Base-by-base conservation (phyloP, 2,888 invertebrate genomes). In the Palloptera scutellata region DNA sequence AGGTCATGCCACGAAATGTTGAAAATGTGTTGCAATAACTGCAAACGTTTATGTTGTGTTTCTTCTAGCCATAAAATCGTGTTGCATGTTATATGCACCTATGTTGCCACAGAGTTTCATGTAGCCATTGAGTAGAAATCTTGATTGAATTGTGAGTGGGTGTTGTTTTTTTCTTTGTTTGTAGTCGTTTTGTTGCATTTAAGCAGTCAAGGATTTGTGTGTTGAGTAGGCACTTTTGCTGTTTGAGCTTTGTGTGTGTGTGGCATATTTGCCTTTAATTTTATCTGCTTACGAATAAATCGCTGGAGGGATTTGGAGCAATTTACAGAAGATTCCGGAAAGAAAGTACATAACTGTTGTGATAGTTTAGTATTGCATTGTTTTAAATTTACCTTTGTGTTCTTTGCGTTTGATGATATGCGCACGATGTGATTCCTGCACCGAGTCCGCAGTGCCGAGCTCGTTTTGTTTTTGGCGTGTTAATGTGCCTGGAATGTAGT, bases 381-480 rank as follows among this genome's bases (percentile, higher is more conserved):
- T 52, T 20, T 40, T 1, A 15, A 8, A 52, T 68, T 65, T 75
- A 83, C 83, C 81, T 78, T 77, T 77, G 63, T 81, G 75, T 17
- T 78, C 78, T 54, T 76, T 72, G 30, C 6, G 30, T 30, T 77
- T 78, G 43, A 76, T 72, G 13, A 77, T 77, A 58, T 78, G 77
- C 13, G 76, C 71, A 15, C 78, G 79, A 66, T 81, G 81, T 62
- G 83, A 73, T 62, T 77, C 75, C 61, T 78, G 73, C 19, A 81
- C 78, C 1, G 81, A 82, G 41, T 80, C 78, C 40, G 78, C 76
- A 17, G 80, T 82, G 64, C 84, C 82, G 66, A 83, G 61, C 57
- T 78, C 77, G 48, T 81, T 79, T 53, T 79, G 77, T 66, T 84
- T 84, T 66, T 78, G 79, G 11, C 76, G 78, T 19, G 81, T 81